Evolutionary conservation across 2,797 vertebrate species (phyloP).

Genomic region (Leptodactylus fallax): DNA sequence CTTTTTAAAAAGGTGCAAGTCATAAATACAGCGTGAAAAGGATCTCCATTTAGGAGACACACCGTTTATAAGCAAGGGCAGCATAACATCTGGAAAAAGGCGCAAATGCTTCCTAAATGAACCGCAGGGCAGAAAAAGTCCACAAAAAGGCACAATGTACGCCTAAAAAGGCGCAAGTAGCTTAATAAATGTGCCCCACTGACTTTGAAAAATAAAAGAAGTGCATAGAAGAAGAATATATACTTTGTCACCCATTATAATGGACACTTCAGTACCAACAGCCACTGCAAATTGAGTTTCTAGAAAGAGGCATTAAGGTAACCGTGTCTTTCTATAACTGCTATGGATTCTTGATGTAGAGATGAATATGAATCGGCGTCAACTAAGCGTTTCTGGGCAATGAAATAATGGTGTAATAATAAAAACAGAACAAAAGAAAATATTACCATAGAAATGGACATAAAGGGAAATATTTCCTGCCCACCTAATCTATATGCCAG

Average conservation of each 20-base stretch:
- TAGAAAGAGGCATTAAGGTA: neutral
- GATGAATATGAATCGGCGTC: neutral
- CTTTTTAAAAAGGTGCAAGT: too few species aligned
- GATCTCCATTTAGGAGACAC: too few species aligned
- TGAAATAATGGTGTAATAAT: neutral
- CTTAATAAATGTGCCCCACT: neutral
- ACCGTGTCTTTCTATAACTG: neutral
- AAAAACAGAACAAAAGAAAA: slow-evolving; percentile 1
- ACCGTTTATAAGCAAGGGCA: too few species aligned
- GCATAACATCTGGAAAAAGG: too few species aligned
- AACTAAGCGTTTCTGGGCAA: neutral
- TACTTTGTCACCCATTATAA: neutral
- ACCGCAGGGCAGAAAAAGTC: too few species aligned
- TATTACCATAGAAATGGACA: slow-evolving; percentile 26
- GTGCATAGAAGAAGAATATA: neutral
- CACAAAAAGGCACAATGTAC: too few species aligned
- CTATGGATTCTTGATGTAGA: neutral
- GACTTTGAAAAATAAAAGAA: neutral
- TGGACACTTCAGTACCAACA: neutral
- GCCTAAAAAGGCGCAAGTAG: too few species aligned
- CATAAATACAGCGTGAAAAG: too few species aligned
- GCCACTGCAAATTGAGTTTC: neutral
- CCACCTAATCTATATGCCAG: slow-evolving; percentile 6
- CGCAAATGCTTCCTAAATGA: too few species aligned
- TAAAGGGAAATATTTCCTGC: slow-evolving; percentile 16